Evolutionary conservation across 2,797 vertebrate species (phyloP).

Genomic region (Orestias chungarensis): DNA sequence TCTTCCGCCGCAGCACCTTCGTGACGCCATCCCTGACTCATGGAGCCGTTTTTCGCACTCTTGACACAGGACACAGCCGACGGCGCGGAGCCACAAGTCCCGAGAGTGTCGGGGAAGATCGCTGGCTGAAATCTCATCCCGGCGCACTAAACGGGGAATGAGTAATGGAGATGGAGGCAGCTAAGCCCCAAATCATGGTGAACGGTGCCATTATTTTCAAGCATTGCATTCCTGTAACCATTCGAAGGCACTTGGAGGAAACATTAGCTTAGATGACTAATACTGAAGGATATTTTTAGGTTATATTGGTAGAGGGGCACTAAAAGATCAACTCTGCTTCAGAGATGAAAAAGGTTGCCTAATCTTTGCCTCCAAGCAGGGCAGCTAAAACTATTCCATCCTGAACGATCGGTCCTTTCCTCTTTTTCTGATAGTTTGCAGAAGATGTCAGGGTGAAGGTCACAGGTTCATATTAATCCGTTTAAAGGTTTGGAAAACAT

Average conservation of each 20-base stretch:
- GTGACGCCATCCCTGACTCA: conserved; percentile 66
- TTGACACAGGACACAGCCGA: conserved; percentile 40
- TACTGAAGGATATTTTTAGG: conserved; percentile 19
- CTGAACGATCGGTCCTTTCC: too few species aligned
- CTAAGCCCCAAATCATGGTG: conserved; percentile 23
- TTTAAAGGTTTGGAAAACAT: too few species aligned
- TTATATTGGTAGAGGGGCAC: not conserved
- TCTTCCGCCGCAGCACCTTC: conserved; percentile 31
- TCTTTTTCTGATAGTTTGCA: too few species aligned
- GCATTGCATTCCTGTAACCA: conserved; percentile 15
- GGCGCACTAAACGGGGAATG: conserved; percentile 43
- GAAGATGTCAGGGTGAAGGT: too few species aligned
- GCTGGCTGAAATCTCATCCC: conserved; percentile 31
- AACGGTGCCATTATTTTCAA: conserved; percentile 27
- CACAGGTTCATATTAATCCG: too few species aligned
- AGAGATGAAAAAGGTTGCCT: not conserved
- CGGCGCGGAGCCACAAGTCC: conserved; percentile 41
- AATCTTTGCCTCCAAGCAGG: too few species aligned
- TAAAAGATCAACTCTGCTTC: not conserved
- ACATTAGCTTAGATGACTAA: conserved; percentile 7
- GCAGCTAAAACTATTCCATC: too few species aligned
- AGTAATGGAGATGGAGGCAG: conserved; percentile 40
- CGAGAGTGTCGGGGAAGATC: conserved; percentile 16
- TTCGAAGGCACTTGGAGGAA: conserved; percentile 1
- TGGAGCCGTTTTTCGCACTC: conserved; percentile 42